Evolutionary conservation across 2,888 invertebrate species (phyloP).

Genomic region (Pachliopta kotzebuea): DNA sequence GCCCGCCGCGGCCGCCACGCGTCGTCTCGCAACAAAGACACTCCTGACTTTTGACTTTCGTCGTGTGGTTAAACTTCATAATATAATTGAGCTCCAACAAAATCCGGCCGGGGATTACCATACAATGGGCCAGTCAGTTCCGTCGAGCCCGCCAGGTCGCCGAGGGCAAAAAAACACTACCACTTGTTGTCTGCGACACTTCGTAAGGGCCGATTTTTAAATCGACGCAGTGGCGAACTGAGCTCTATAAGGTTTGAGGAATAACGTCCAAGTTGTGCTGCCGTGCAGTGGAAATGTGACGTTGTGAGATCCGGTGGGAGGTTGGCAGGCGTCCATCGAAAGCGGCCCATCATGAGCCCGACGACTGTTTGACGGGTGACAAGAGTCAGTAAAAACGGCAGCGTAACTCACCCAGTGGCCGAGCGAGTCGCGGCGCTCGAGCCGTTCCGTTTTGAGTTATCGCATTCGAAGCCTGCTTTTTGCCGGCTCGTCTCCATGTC

Average conservation of each 20-base stretch:
- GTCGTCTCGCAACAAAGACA: conserved; percentile 54
- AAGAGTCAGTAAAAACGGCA: conserved; percentile 69
- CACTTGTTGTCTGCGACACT: conserved; percentile 48
- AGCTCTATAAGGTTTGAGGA: conserved; percentile 34
- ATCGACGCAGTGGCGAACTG: conserved; percentile 33
- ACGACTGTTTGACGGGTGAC: conserved; percentile 76
- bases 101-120: conserved; percentile 78
- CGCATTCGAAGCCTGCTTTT: conserved; percentile 41
- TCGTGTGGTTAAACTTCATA: conserved; percentile 75
- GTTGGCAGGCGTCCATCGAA: conserved; percentile 76
- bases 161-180: conserved; percentile 77
- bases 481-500: conserved; percentile 38
- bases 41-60: conserved; percentile 78
- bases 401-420: conserved; percentile 66
- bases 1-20: conserved; percentile 33
- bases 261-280: conserved; percentile 33
- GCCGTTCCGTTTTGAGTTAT: conserved; percentile 71
- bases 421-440: conserved; percentile 37
- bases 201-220: conserved; percentile 36
- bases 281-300: conserved; percentile 33
- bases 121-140: conserved; percentile 77
- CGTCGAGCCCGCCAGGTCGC: conserved; percentile 76
- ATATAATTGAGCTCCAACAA: conserved; percentile 79
- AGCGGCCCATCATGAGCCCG: conserved; percentile 74
- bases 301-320: conserved; percentile 41